These are phyloP conservation scores for Oreotragus oreotragus DNA, from an alignment of 2,113 vertebrate species.

Conservation along the genomic window DNA sequence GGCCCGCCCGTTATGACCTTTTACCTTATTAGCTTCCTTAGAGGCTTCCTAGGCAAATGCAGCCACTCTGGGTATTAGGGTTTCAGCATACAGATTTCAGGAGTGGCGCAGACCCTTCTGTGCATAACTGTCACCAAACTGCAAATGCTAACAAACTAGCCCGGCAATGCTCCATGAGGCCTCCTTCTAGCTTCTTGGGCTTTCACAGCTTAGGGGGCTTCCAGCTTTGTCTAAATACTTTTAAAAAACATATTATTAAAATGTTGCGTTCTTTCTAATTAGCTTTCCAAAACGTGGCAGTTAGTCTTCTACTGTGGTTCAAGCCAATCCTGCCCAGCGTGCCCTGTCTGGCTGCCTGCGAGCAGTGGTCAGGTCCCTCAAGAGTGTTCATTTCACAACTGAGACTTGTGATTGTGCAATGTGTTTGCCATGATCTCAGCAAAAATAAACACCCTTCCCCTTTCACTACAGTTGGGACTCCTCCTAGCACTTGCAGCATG, in stretches of 20 bases:
- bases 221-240: not conserved
- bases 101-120: not conserved
- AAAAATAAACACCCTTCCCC: not conserved
- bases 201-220: not conserved
- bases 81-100: not conserved
- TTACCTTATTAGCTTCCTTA: not conserved
- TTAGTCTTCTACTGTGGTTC: not conserved
- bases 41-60: not conserved
- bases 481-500: no score
- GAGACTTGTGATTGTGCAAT: no score
- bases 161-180: not conserved
- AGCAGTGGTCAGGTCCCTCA: not conserved
- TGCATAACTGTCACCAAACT: not conserved
- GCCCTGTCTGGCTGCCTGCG: rapidly evolving
- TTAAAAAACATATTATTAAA: not conserved
- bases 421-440: not conserved
- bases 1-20: not conserved
- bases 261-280: not conserved
- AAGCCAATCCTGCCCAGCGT: no score
- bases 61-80: not conserved
- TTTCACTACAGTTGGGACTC: not conserved
- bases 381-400: not conserved
- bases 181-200: not conserved
- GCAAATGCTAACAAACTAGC: not conserved
- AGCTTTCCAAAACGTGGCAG: not conserved